Conservation (phyloP, 2,113 vertebrate genomes). For the Phaetusa simplex region DNA sequence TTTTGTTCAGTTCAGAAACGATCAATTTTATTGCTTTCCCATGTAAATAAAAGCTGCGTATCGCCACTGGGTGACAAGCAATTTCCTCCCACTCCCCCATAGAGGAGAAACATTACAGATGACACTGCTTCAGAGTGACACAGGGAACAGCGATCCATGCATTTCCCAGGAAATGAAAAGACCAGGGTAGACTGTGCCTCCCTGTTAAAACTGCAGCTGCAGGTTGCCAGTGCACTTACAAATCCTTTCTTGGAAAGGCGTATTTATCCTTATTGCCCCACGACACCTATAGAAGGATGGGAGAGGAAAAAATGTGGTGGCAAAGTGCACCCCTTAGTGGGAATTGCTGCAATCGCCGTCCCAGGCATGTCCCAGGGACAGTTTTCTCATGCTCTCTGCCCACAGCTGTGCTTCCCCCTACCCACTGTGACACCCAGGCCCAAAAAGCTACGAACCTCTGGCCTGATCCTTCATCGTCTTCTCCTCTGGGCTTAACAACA, state of each 20-base stretch:
- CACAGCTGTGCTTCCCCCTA: not conserved
- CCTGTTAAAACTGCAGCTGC: not conserved
- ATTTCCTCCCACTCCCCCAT: constrained; percentile 7
- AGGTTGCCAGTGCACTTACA: not conserved
- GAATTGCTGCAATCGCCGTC: not conserved
- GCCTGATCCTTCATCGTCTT: not conserved
- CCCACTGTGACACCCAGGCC: not conserved
- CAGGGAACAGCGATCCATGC: not conserved
- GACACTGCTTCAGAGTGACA: not conserved
- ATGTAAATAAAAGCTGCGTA: constrained; percentile 29
- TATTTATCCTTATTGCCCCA: not conserved
- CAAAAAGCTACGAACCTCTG: not conserved
- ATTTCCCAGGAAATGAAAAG: not conserved
- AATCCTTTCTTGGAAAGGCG: not conserved
- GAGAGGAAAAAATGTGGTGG: not conserved
- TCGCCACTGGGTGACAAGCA: constrained; percentile 2
- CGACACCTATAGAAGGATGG: not conserved
- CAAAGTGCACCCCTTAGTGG: not conserved
- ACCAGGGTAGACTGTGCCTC: not conserved
- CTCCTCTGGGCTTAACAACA: not conserved
- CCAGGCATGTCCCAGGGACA: not conserved
- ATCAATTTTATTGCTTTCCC: constrained; percentile 37
- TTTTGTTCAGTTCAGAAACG: not conserved
- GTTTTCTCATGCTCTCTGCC: not conserved
- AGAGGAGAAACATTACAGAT: not conserved